These are phyloP conservation scores for Drosophila paracracens DNA, from an alignment of 2,888 invertebrate species.

Conservation along the genomic window DNA sequence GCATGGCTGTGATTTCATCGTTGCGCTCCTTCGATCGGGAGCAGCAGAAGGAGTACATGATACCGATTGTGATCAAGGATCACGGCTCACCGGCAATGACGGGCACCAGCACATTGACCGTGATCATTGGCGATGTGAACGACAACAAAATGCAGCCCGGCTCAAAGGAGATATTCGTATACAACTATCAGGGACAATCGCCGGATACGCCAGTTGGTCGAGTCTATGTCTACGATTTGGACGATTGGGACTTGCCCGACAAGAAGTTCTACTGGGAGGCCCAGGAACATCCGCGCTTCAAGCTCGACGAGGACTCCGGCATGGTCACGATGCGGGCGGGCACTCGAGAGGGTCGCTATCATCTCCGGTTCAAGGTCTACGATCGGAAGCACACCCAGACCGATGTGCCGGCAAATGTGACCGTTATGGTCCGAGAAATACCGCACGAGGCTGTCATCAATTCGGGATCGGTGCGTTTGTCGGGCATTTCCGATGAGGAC, in stretches of 20 bases:
- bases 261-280: slow-evolving; percentile 98
- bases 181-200: slow-evolving; percentile 97
- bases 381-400: slow-evolving; percentile 97
- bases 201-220: slow-evolving; percentile 96
- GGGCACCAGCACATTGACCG: slow-evolving; percentile 97
- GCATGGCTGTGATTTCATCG: slow-evolving; percentile 98
- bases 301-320: slow-evolving; percentile 95
- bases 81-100: slow-evolving; percentile 98
- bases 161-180: slow-evolving; percentile 97
- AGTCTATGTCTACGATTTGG: slow-evolving; percentile 98
- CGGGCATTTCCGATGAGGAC: slow-evolving; percentile 97
- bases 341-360: slow-evolving; percentile 94
- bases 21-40: slow-evolving; percentile 97
- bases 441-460: slow-evolving; percentile 98
- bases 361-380: slow-evolving; percentile 93
- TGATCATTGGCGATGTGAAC: slow-evolving; percentile 98
- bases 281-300: slow-evolving; percentile 93
- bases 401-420: slow-evolving; percentile 98
- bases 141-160: slow-evolving; percentile 99
- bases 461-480: slow-evolving; percentile 96
- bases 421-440: slow-evolving; percentile 96
- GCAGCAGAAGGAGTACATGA: slow-evolving; percentile 97
- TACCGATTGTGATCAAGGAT: slow-evolving; percentile 99
- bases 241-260: slow-evolving; percentile 99
- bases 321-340: slow-evolving; percentile 98